These are phyloP conservation scores for Leucophora obtusa DNA, from an alignment of 2,888 invertebrate genomes.

Conservation along the genomic window DNA sequence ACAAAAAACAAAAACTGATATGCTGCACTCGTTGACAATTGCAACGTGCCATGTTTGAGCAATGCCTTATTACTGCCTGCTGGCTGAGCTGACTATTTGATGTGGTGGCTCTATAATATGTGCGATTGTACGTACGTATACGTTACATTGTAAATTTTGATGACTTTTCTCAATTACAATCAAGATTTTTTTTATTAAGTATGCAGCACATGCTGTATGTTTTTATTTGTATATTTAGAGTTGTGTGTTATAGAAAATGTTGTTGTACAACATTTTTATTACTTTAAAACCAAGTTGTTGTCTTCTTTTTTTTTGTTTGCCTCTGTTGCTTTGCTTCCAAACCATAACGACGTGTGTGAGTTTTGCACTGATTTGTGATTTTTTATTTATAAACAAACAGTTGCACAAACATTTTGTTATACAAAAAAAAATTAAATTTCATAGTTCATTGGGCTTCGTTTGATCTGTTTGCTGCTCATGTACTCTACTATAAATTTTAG, in stretches of 20 bases:
- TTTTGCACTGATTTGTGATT: slow-evolving; percentile 50
- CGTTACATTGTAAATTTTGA: slow-evolving; percentile 39
- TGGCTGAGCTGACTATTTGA: too few species aligned
- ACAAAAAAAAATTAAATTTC: background rate
- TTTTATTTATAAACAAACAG: slow-evolving; percentile 37
- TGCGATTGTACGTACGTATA: background rate
- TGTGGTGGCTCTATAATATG: background rate
- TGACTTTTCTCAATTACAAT: slow-evolving; percentile 60
- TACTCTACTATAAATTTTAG: background rate
- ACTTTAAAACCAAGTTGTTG: slow-evolving; percentile 6
- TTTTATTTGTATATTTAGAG: slow-evolving; percentile 13
- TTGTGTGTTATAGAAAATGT: slow-evolving; percentile 43
- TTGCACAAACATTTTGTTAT: slow-evolving; percentile 44
- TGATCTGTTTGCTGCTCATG: background rate
- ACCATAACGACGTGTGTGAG: slow-evolving; percentile 34
- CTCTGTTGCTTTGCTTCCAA: background rate
- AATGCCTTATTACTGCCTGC: slow-evolving; percentile 29
- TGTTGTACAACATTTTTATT: slow-evolving; percentile 54
- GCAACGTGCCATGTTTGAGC: slow-evolving; percentile 64
- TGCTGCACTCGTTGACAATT: slow-evolving; percentile 58
- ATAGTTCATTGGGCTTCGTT: slow-evolving; percentile 1
- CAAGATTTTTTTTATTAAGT: slow-evolving; percentile 43
- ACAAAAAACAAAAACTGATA: background rate
- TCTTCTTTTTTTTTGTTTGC: background rate
- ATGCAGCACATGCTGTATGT: slow-evolving; percentile 61